Base-by-base conservation (phyloP, 2,888 invertebrate genomes). In the Meghimatium bilineatum region DNA sequence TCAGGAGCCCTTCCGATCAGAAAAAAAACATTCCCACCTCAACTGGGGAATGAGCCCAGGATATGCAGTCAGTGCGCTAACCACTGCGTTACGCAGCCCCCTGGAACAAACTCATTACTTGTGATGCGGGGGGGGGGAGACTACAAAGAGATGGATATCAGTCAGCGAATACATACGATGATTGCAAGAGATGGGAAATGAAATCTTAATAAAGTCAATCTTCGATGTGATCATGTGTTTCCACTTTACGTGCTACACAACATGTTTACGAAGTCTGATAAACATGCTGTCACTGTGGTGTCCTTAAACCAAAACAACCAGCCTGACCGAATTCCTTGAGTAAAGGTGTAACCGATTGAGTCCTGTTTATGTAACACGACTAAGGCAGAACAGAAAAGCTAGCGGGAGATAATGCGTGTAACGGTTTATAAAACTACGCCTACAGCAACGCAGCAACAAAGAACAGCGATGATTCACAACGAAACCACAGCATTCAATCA, bases 401-500 rank as follows among this genome's bases (percentile, higher is more conserved):
- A 38, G 36, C n/a, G 26, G 26, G 38, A 71, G 71, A 71, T 71
- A 71, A 38, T 10, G 38, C 38, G 71, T 36, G 38, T 6, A 69
- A 12, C 71, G 34, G 26, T 23, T 26, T 38, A 38, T 71, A 66
- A 38, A 38, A 38, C 44, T 49, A 63, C 67, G 34, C 67, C 67
- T 67, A 56, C 17, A 23, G 56, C 67, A 67, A 14, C 14, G 36
- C 78, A 12, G 36, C 36, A 78, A 78, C 66, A 63, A 63, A 78
- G 60, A 78, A 34, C 3, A 20, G n/a, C 20, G n/a, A 63, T 60
- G 66, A 78, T 32, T 66, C 66, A 78, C 44, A 23, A 8, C 56
- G 56, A 6, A 56, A 56, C 56, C 56, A 56, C 56, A 56, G 56
- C 56, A 8, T 56, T 36, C 74, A 80, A 79, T 83, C 85, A 85